These are phyloP conservation scores for Macaria notata DNA, from an alignment of 2,888 invertebrate species.

Conservation along the genomic window DNA sequence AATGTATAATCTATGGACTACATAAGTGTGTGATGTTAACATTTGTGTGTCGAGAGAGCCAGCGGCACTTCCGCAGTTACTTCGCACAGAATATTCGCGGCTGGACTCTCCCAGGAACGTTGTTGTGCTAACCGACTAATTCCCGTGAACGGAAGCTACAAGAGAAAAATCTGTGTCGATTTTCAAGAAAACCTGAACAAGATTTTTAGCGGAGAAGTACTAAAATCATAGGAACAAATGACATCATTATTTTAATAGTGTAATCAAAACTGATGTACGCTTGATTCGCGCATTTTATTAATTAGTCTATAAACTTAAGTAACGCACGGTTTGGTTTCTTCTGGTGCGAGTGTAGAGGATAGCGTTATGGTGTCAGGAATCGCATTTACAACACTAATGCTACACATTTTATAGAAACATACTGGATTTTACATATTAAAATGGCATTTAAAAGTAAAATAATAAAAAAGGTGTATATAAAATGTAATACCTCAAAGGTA, in stretches of 20 bases:
- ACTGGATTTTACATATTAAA: too few species aligned
- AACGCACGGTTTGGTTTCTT: constrained; percentile 78
- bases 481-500: too few species aligned
- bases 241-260: constrained; percentile 63
- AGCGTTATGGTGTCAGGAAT: constrained; percentile 57
- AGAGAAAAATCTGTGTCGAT: constrained; percentile 72
- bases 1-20: constrained; percentile 71
- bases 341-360: constrained; percentile 72
- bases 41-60: constrained; percentile 48
- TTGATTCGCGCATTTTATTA: constrained; percentile 60
- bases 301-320: constrained; percentile 65
- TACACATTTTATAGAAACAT: not conserved
- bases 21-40: constrained; percentile 69
- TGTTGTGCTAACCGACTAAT: constrained; percentile 56
- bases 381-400: constrained; percentile 41
- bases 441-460: too few species aligned
- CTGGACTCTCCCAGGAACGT: constrained; percentile 56
- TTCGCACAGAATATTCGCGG: constrained; percentile 38
- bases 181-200: constrained; percentile 79
- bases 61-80: constrained; percentile 37
- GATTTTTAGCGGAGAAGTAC: constrained; percentile 68
- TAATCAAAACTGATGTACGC: constrained; percentile 71
- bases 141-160: constrained; percentile 58
- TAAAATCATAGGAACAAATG: constrained; percentile 80
- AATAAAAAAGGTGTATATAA: too few species aligned